These are phyloP conservation scores for Noctilio leporinus DNA, from an alignment of 2,113 vertebrate genomes.

Conservation along the genomic window DNA sequence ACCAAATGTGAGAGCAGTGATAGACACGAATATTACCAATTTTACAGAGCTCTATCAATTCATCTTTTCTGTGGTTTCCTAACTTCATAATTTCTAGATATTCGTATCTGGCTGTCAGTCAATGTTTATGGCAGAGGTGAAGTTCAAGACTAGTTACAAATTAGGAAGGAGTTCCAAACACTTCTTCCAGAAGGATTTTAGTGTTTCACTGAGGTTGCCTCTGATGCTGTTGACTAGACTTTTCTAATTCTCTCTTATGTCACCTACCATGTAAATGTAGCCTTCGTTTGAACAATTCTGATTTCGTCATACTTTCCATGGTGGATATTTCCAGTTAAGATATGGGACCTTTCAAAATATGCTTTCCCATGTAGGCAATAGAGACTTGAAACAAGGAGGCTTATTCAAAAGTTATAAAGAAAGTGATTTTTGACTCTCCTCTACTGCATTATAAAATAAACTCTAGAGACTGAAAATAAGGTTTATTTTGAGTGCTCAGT, in stretches of 20 bases:
- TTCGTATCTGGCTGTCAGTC: not conserved
- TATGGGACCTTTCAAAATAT: not conserved
- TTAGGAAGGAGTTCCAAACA: not conserved
- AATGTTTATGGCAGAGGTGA: not conserved
- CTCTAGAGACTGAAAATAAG: not conserved
- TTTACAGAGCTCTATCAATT: not conserved
- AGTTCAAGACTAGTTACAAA: not conserved
- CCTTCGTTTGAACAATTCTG: not conserved
- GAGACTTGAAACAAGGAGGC: not conserved
- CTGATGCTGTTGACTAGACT: not conserved
- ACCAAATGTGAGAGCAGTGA: not conserved
- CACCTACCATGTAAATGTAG: not conserved
- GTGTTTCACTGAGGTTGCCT: not conserved
- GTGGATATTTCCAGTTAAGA: not conserved
- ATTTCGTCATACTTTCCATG: not conserved
- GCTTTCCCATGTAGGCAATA: not conserved
- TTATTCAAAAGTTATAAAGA: not conserved
- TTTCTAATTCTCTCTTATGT: not conserved
- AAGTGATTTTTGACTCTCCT: not conserved
- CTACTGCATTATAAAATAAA: conserved; percentile 14
- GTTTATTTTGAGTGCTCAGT: not conserved
- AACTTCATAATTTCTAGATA: not conserved
- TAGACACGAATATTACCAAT: not conserved
- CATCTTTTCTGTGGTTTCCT: not conserved
- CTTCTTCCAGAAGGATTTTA: not conserved